These are phyloP conservation scores for Operophtera brumata DNA, from an alignment of 2,888 invertebrate species.

Conservation along the genomic window DNA sequence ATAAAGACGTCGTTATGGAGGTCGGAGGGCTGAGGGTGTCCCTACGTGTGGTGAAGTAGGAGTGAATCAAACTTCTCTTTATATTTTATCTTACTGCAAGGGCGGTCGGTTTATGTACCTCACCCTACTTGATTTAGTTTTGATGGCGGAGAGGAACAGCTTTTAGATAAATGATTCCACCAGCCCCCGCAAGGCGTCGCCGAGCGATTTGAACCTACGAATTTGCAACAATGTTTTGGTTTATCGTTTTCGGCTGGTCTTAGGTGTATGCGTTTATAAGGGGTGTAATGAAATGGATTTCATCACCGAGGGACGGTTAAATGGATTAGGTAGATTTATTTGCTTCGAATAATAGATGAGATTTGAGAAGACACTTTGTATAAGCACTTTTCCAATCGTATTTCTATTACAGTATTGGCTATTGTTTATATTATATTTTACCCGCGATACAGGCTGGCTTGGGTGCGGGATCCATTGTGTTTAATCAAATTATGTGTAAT, in stretches of 20 bases:
- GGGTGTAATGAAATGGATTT: conserved; percentile 69
- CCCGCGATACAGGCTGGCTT: too few relatives aligned
- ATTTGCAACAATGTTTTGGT: conserved; percentile 72
- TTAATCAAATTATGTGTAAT: too few relatives aligned
- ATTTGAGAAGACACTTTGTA: conserved; percentile 36
- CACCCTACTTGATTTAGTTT: conserved; percentile 78
- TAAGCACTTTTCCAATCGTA: conserved; percentile 29
- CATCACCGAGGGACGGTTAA: conserved; percentile 54
- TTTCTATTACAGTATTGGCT: conserved; percentile 33
- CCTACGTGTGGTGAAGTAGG: conserved; percentile 65
- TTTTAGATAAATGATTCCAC: conserved; percentile 76
- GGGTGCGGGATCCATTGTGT: too few relatives aligned
- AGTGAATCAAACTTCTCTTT: conserved; percentile 77
- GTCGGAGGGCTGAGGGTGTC: conserved; percentile 39
- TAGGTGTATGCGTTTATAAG: conserved; percentile 56
- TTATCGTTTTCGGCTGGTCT: conserved; percentile 55
- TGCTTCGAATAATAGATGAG: conserved; percentile 41
- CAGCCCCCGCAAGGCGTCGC: conserved; percentile 35
- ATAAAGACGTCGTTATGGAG: conserved; percentile 71
- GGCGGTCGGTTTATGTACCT: conserved; percentile 75
- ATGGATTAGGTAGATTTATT: conserved; percentile 62
- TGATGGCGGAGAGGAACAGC: conserved; percentile 75
- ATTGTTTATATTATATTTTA: too few relatives aligned
- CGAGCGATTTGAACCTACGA: conserved; percentile 48
- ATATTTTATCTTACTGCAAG: conserved; percentile 77